phyloP scores from a whole-genome alignment of 2,797 vertebrate genomes.

The Onychomys torridus region DNA sequence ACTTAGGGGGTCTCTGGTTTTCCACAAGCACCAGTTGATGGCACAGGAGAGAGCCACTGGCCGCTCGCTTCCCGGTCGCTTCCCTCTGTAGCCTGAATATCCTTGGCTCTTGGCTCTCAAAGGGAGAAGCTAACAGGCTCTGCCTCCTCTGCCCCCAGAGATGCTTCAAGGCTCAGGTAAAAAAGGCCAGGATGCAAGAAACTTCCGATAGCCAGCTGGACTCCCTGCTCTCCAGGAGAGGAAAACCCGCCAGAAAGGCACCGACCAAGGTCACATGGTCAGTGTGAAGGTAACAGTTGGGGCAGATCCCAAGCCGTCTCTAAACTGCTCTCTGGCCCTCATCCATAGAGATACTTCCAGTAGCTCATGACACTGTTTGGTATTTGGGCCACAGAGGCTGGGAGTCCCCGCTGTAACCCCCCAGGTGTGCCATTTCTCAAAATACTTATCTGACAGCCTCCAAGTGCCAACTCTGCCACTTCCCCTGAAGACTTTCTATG shows the following conservation, averaged over 20 bases:
- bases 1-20: not conserved
- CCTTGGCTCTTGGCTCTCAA: not conserved
- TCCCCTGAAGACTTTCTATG: not conserved
- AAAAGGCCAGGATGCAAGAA: not conserved
- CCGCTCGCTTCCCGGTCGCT: rapidly evolving
- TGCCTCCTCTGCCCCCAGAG: not conserved
- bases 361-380: not conserved
- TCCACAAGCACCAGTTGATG: not conserved
- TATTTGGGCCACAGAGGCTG: not conserved
- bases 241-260: not conserved
- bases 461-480: not conserved
- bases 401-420: not conserved
- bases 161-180: not conserved
- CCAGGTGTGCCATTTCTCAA: not conserved
- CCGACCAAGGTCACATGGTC: not conserved
- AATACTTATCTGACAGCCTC: not conserved
- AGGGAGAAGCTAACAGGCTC: not conserved
- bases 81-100: not conserved
- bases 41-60: not conserved
- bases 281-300: not conserved
- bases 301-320: not conserved
- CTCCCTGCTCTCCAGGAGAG: not conserved
- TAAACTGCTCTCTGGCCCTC: not conserved
- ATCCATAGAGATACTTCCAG: not conserved
- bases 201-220: not conserved